phyloP scores from a whole-genome alignment of 2,113 vertebrate genomes.

The Uropsilus gracilis region DNA sequence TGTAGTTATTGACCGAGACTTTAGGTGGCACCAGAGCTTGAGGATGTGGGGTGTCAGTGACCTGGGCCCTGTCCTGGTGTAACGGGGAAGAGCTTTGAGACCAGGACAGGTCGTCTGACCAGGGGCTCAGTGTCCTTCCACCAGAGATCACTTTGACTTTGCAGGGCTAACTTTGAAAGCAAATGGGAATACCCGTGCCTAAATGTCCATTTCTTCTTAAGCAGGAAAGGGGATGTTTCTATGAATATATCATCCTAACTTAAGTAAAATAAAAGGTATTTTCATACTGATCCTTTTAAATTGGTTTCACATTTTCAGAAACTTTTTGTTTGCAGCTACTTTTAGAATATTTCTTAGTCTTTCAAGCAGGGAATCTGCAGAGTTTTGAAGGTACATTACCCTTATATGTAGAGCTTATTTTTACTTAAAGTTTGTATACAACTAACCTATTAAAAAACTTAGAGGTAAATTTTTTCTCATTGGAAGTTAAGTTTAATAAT shows the following conservation, averaged over 20 bases:
- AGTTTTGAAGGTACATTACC: neutral
- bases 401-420: neutral
- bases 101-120: neutral
- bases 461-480: neutral
- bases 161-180: neutral
- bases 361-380: neutral
- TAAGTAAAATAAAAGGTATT: neutral
- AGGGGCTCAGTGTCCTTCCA: fast-evolving
- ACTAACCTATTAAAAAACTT: neutral
- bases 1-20: neutral
- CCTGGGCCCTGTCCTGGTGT: neutral
- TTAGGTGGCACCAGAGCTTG: slow-evolving; percentile 7
- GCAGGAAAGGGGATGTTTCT: neutral
- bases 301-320: neutral
- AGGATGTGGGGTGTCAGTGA: fast-evolving
- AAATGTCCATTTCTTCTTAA: neutral
- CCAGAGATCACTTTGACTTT: neutral
- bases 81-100: neutral
- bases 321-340: neutral
- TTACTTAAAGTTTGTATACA: neutral
- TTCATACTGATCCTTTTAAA: neutral
- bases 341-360: neutral
- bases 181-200: neutral
- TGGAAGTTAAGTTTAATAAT: neutral
- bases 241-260: neutral